A percentile compares a stretch with the other conserved stretches of the same genome.
phyloP scores from a whole-genome alignment of 1,140 invertebrate species.

The Drosophila auraria region DNA sequence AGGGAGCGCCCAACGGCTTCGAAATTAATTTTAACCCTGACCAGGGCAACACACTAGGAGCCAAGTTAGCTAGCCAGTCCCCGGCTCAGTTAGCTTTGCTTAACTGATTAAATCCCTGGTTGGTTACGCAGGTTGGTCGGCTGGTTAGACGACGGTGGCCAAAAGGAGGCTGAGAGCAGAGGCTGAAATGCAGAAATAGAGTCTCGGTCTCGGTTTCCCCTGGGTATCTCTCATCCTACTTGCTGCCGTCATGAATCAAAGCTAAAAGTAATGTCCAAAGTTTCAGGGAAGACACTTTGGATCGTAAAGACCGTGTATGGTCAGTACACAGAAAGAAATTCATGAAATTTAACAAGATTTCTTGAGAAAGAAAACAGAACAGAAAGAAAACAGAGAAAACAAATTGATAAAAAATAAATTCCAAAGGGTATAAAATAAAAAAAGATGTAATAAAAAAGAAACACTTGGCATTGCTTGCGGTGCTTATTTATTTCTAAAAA shows the following conservation, averaged over 20 bases:
- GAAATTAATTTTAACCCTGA: slow-evolving; percentile 56
- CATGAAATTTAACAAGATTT: background rate
- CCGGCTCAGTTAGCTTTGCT: slow-evolving; percentile 42
- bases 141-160: background rate
- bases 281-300: slow-evolving; percentile 46
- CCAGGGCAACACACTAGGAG: background rate
- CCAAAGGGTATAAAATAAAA: too few relatives aligned
- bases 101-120: slow-evolving; percentile 49
- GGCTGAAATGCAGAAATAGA: slow-evolving; percentile 20
- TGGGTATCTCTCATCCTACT: slow-evolving; percentile 2
- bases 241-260: slow-evolving; percentile 40
- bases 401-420: too few relatives aligned
- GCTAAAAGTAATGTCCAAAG: slow-evolving; percentile 50
- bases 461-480: too few relatives aligned
- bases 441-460: background rate
- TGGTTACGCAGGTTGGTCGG: slow-evolving; percentile 1
- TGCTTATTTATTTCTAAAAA: background rate
- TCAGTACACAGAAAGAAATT: slow-evolving; percentile 16
- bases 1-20: slow-evolving; percentile 33
- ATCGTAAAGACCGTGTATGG: slow-evolving; percentile 18
- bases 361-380: too few relatives aligned
- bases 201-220: slow-evolving; percentile 12
- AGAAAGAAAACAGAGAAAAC: background rate
- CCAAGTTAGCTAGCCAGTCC: slow-evolving; percentile 13
- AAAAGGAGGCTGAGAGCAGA: slow-evolving; percentile 1